Base-by-base conservation (phyloP, 1,140 invertebrate genomes). In the Magallana ariakensis region DNA sequence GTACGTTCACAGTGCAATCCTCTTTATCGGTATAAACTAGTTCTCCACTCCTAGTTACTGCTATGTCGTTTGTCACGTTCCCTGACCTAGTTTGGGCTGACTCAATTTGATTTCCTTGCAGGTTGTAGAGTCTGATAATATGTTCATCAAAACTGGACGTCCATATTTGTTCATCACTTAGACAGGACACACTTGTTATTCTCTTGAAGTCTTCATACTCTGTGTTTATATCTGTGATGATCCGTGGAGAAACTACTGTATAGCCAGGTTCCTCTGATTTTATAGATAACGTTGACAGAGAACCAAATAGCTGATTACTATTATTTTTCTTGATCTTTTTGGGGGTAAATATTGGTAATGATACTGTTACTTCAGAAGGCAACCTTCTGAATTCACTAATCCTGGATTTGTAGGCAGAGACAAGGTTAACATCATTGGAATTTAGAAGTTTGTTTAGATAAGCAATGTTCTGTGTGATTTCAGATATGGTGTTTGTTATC, bases 231-330 rank as follows among this genome's bases (percentile, higher is more conserved):
- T n/a, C n/a, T n/a, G n/a, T n/a, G n/a, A 22, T 16, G n/a, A 19
- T 66, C 16, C 22, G 22, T 66, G n/a, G 62, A 19, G 62, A 19
- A 16, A 9, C 9, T 66, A 19, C 4, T 19, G n/a, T 66, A 19
- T 66, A 66, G n/a, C 62, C 62, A n/a, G n/a, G n/a, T n/a, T 66
- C 62, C 22, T 66, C 62, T 66, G 62, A n/a, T 66, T 15, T 66
- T 16, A 66, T 19, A 19, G 62, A 66, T 2, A 58, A 58, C 16
- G 57, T 10, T 16, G 57, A 58, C 57, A 58, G 57, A 58, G 57
- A 58, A 58, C 57, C 57, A 58, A 58, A 58, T 16, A 58, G 11
- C 16, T n/a, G n/a, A n/a, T 7, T 16, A 58, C 57, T 10, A 6
- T 66, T 66, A 7, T 19, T 19, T 19, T 1, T 66, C 5, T 19